Base-by-base conservation (phyloP, 2,888 invertebrate species). In the Aleiodes alternator region DNA sequence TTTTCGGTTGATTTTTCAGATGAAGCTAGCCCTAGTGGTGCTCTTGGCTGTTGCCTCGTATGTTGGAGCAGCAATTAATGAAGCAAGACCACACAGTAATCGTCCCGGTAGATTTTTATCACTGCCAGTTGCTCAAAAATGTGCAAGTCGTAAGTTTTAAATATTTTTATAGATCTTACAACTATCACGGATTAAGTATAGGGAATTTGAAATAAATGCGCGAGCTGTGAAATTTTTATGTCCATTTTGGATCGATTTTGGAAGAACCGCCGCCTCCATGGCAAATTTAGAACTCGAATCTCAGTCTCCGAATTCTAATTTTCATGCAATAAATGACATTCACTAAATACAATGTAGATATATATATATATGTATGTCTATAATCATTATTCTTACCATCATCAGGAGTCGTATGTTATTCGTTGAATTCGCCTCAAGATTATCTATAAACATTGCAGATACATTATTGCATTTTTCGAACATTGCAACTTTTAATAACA, bases 61-160 rank as follows among this genome's bases (percentile, higher is more conserved):
- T 81, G 86, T 84, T 69, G 85, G 88, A 74, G 91, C 91, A 72
- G 92, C 92, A 72, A 91, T 92, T 85, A 91, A 90, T 80, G 91
- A 92, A 90, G 91, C 91, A 79, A 89, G 92, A 82, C 94, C 94
- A 80, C 94, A 94, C 86, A 92, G 93, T 77, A 93, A 93, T 85
- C 93, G 95, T 88, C 95, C 96, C 12, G 96, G 96, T 86, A 92
- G 96, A 85, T 96, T 96, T 91, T 92, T 96, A 80, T 94, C 96
- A 69, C 92, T 96, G 82, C 96, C 96, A 61, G 92, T 93, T 79
- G 92, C 96, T 78, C 92, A 94, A 88, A 96, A 96, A 91, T 96
- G 96, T 90, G 92, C 95, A 79, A 94, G 92, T 90, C 93, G 96
- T 96, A 91, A 95, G 96, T 95, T 53, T 59, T 72, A 59, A 57